phyloP scores from a whole-genome alignment of 2,113 vertebrate genomes.

The Zosterops japonicus region DNA sequence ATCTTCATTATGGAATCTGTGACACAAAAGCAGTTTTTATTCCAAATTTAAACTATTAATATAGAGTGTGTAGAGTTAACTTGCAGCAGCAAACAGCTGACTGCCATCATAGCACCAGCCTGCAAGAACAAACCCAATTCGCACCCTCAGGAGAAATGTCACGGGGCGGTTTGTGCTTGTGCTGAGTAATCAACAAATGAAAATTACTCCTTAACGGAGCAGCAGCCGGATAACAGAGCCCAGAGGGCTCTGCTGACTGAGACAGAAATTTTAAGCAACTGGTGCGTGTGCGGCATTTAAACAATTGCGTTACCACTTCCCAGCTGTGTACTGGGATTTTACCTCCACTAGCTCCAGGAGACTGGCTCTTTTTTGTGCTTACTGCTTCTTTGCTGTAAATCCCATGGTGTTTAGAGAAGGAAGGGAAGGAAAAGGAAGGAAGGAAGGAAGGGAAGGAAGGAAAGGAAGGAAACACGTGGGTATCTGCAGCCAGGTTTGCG shows the following conservation, averaged over 20 bases:
- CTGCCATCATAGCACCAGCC: fast-evolving
- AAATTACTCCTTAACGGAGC: neutral
- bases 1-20: neutral
- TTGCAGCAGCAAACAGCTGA: neutral
- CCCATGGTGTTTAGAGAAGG: fast-evolving
- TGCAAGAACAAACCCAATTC: neutral
- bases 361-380: too few species aligned
- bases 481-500: neutral
- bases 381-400: neutral
- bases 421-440: neutral
- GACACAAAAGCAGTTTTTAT: neutral
- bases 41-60: neutral
- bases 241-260: neutral
- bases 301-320: neutral
- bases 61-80: fast-evolving
- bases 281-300: neutral
- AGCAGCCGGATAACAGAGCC: neutral
- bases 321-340: neutral
- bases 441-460: neutral
- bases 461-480: too few species aligned
- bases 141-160: neutral
- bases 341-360: neutral
- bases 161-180: fast-evolving
- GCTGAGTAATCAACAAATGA: neutral
- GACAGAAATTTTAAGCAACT: neutral